Percentiles rank a stretch among this genome's conserved stretches.
Evolutionary conservation across 1,140 invertebrate species (phyloP).

Genomic region (Meloidogyne floridensis): DNA sequence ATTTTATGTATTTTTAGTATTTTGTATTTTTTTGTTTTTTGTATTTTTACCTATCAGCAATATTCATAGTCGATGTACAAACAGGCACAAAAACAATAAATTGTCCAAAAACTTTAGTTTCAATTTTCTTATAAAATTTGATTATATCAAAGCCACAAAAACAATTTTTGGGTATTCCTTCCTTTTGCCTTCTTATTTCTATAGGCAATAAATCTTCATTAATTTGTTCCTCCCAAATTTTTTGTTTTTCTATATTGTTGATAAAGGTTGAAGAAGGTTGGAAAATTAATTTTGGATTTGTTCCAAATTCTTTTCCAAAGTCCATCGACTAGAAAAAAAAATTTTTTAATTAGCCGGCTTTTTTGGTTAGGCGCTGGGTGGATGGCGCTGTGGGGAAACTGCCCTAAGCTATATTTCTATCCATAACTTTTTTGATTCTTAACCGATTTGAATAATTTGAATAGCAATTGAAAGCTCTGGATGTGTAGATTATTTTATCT

Average conservation of each 20-base stretch:
- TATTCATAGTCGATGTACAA: conserved; percentile 77
- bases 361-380: no score
- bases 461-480: no score
- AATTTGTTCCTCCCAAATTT: background rate
- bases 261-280: background rate
- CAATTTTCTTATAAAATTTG: conserved; percentile 67
- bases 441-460: no score
- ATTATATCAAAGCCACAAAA: conserved; percentile 43
- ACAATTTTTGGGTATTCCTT: background rate
- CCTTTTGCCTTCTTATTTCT: conserved; percentile 39
- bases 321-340: conserved; percentile 32
- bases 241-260: background rate
- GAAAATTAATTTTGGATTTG: conserved; percentile 43
- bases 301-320: conserved; percentile 48
- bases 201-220: conserved; percentile 40
- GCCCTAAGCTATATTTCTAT: no score
- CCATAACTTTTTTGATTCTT: no score
- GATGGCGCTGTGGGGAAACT: no score
- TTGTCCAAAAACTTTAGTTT: conserved; percentile 77
- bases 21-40: no score
- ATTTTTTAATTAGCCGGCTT: background rate
- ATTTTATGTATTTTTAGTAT: no score
- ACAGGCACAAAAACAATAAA: conserved; percentile 81
- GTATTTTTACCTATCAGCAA: conserved; percentile 71
- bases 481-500: no score